Percentiles rank a stretch among this genome's conserved stretches.
Evolutionary conservation across 2,888 invertebrate species (phyloP).

Genomic region (Panorpa germanica): DNA sequence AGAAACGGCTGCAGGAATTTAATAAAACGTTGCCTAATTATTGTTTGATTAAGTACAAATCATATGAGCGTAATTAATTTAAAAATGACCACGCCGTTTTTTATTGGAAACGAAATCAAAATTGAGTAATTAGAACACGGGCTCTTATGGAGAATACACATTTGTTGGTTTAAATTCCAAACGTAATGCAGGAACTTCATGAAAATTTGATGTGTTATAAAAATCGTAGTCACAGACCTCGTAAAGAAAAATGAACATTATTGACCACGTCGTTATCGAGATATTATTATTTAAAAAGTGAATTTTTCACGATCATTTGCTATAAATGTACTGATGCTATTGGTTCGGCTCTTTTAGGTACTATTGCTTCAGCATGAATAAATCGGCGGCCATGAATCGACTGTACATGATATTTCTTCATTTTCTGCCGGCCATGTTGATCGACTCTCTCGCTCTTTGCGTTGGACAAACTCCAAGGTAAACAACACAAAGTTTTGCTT

Average conservation of each 20-base stretch:
- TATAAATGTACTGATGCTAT: background rate
- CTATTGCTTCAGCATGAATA: conserved; percentile 34
- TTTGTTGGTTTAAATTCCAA: background rate
- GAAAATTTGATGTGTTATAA: background rate
- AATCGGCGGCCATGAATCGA: conserved; percentile 28
- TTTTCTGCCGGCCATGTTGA: conserved; percentile 45
- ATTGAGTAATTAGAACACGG: no score
- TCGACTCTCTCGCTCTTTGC: conserved; percentile 39
- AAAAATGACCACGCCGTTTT: no score
- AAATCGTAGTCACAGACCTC: background rate
- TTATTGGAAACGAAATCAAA: no score
- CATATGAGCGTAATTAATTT: no score
- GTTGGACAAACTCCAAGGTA: conserved; percentile 47
- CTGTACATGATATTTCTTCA: conserved; percentile 45
- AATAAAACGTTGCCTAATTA: background rate
- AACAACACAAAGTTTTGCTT: conserved; percentile 14
- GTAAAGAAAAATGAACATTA: background rate
- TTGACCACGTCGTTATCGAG: background rate
- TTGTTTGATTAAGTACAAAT: no score
- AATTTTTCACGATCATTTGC: background rate
- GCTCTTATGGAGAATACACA: background rate
- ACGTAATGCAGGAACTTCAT: no score
- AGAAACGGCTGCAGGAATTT: background rate
- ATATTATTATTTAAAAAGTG: conserved; percentile 1
- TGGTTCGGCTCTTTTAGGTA: conserved; percentile 25